phyloP scores from a whole-genome alignment of 2,888 invertebrate genomes.

The Hypena proboscidalis region DNA sequence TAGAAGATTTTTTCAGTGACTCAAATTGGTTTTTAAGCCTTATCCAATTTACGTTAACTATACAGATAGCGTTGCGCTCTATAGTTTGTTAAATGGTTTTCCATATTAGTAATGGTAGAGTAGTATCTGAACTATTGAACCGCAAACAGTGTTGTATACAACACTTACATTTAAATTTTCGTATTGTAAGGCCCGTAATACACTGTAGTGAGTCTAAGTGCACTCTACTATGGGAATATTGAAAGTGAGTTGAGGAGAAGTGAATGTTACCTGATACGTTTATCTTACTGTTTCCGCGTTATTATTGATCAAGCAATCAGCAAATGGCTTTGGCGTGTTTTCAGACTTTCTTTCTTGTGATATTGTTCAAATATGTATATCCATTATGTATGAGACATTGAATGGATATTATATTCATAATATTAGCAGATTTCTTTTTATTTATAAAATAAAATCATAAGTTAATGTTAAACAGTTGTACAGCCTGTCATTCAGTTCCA shows the following conservation, averaged over 20 bases:
- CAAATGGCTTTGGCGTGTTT: slow-evolving; percentile 16
- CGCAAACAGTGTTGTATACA: too few species aligned
- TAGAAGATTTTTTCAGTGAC: slow-evolving; percentile 61
- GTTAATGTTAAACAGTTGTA: too few species aligned
- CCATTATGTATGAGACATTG: background rate
- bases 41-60: slow-evolving; percentile 66
- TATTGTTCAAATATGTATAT: too few species aligned
- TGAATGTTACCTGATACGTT: slow-evolving; percentile 4
- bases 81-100: slow-evolving; percentile 29
- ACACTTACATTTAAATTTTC: too few species aligned
- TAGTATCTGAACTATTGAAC: too few species aligned
- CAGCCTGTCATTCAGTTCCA: too few species aligned
- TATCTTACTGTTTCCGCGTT: slow-evolving; percentile 8
- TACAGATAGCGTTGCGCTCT: slow-evolving; percentile 61
- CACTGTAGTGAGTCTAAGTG: background rate
- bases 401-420: too few species aligned
- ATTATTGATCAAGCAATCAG: slow-evolving; percentile 22
- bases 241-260: slow-evolving; percentile 12
- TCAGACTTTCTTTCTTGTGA: slow-evolving; percentile 12
- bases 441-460: too few species aligned
- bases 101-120: background rate
- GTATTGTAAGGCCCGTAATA: too few species aligned
- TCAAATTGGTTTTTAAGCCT: slow-evolving; percentile 69
- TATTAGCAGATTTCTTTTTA: too few species aligned
- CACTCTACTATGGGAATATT: slow-evolving; percentile 12